A percentile compares a stretch with the other conserved stretches of the same genome.
Conservation (phyloP, 2,113 vertebrate genomes). For the Bufo bufo region DNA sequence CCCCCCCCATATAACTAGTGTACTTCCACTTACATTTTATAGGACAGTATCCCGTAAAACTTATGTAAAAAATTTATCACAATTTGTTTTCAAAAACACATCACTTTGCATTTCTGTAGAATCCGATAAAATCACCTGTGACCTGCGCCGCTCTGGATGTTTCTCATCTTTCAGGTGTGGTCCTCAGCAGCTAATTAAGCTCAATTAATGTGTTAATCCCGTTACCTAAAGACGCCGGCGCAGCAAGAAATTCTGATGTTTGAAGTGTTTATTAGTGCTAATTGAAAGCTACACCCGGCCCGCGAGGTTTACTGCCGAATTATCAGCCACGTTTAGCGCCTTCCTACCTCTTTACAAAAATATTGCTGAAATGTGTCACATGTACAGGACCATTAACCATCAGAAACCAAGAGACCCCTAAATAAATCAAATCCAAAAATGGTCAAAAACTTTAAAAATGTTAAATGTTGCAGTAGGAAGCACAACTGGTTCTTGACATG, state of each 20-base stretch:
- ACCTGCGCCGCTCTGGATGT: not conserved
- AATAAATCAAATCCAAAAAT: too few relatives aligned
- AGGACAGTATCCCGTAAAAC: not conserved
- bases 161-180: slow-evolving; percentile 18
- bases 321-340: not conserved
- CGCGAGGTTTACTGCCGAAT: not conserved
- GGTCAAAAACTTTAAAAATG: too few relatives aligned
- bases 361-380: not conserved
- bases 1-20: too few relatives aligned
- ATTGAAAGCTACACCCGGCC: not conserved
- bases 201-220: slow-evolving; percentile 34
- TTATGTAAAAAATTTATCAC: not conserved
- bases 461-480: too few relatives aligned
- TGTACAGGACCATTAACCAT: not conserved
- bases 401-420: not conserved
- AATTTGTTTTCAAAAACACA: not conserved
- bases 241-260: slow-evolving; percentile 24
- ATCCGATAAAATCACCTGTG: not conserved
- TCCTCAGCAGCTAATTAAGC: slow-evolving; percentile 19
- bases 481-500: too few relatives aligned
- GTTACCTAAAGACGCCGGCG: slow-evolving; percentile 12
- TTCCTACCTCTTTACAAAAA: not conserved
- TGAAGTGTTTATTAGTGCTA: slow-evolving; percentile 43
- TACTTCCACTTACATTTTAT: not conserved
- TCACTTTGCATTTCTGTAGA: not conserved